phyloP scores from a whole-genome alignment of 2,113 vertebrate genomes.

The Pampusana beccarii region DNA sequence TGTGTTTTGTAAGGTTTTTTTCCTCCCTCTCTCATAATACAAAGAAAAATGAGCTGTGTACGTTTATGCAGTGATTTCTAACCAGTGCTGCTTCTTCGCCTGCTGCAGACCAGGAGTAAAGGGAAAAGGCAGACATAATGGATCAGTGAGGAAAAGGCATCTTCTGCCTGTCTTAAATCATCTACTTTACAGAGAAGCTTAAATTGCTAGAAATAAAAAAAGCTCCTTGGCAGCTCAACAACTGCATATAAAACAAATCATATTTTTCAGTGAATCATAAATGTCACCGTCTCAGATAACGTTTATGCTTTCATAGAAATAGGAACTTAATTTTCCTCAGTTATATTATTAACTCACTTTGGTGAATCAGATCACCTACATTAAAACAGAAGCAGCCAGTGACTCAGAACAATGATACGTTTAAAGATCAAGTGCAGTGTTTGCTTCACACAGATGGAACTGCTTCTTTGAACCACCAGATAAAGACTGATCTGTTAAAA shows the following conservation, averaged over 20 bases:
- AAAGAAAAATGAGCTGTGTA: slow-evolving; percentile 60
- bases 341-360: slow-evolving; percentile 44
- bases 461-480: slow-evolving; percentile 41
- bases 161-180: slow-evolving; percentile 68
- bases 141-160: slow-evolving; percentile 60
- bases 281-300: slow-evolving; percentile 27
- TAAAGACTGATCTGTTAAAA: slow-evolving; percentile 55
- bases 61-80: slow-evolving; percentile 40
- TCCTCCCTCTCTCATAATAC: slow-evolving; percentile 25
- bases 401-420: slow-evolving; percentile 27
- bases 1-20: slow-evolving; percentile 19
- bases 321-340: slow-evolving; percentile 22
- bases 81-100: background rate
- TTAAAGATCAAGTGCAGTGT: background rate
- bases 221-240: slow-evolving; percentile 48
- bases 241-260: slow-evolving; percentile 53
- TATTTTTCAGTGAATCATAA: slow-evolving; percentile 16
- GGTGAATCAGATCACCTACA: slow-evolving; percentile 50
- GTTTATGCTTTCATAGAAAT: slow-evolving; percentile 60
- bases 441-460: slow-evolving; percentile 34
- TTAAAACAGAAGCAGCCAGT: background rate
- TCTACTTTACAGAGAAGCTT: slow-evolving; percentile 57
- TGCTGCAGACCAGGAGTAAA: slow-evolving; percentile 5
- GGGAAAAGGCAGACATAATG: slow-evolving; percentile 57
- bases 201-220: slow-evolving; percentile 62